phyloP scores from a whole-genome alignment of 2,113 vertebrate species.

The Pithys albifrons region DNA sequence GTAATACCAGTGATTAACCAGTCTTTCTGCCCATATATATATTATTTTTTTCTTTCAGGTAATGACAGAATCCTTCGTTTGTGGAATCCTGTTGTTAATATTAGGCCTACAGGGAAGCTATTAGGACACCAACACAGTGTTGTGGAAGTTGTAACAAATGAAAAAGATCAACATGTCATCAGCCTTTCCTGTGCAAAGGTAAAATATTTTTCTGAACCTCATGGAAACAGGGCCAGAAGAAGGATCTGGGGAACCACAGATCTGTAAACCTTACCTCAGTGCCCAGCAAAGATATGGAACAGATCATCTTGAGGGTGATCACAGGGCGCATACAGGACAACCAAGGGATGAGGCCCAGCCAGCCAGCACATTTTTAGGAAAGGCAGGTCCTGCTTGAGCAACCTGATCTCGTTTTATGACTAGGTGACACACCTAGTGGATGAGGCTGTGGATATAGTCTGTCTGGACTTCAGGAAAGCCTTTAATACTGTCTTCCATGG shows the following conservation, averaged over 20 bases:
- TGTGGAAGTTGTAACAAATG: constrained; percentile 73
- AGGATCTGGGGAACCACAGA: background rate
- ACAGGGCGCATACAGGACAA: background rate
- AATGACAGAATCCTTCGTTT: constrained; percentile 73
- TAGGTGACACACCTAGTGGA: background rate
- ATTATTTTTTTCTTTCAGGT: constrained; percentile 47
- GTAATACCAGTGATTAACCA: background rate
- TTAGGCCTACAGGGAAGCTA: constrained; percentile 72
- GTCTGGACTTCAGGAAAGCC: background rate
- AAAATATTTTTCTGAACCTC: background rate
- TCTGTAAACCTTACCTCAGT: background rate
- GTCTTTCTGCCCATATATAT: background rate
- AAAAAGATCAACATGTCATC: constrained; percentile 77
- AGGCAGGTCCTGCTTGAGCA: background rate
- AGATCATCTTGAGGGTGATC: background rate
- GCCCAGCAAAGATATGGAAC: background rate
- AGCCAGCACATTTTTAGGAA: background rate
- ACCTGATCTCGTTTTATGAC: background rate
- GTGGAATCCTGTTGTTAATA: constrained; percentile 75
- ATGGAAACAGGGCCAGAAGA: background rate
- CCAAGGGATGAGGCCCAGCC: background rate
- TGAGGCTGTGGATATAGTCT: background rate
- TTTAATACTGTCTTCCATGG: background rate
- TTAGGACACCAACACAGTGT: constrained; percentile 70
- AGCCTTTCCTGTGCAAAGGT: constrained; percentile 78